Conservation (phyloP, 2,797 vertebrate species). For the Sebastes miniatus region DNA sequence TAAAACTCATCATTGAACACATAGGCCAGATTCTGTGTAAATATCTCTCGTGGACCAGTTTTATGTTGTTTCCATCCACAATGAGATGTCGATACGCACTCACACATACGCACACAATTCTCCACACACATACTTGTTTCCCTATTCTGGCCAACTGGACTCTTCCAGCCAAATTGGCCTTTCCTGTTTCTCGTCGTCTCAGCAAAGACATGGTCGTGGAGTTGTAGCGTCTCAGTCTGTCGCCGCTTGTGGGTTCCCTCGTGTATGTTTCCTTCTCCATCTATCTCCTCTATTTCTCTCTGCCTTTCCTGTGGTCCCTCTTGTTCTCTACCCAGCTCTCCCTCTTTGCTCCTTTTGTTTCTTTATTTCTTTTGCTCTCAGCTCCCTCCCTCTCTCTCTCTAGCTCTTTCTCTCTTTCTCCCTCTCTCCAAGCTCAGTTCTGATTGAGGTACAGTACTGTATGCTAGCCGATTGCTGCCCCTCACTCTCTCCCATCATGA, state of each 20-base stretch:
- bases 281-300: conserved; percentile 39
- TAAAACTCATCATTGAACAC: conserved; percentile 27
- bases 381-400: not conserved
- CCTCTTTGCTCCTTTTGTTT: conserved; percentile 30
- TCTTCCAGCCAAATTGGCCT: conserved; percentile 61
- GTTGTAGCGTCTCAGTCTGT: conserved; percentile 86
- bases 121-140: conserved; percentile 43
- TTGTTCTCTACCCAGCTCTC: conserved; percentile 38
- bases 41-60: conserved; percentile 47
- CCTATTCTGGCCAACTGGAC: conserved; percentile 68
- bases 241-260: conserved; percentile 73
- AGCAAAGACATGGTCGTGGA: conserved; percentile 82
- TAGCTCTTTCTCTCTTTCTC: conserved; percentile 1
- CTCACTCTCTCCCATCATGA: conserved; percentile 65
- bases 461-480: conserved; percentile 76
- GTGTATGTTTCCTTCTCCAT: conserved; percentile 66
- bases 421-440: conserved; percentile 66
- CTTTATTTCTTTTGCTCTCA: conserved; percentile 37
- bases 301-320: conserved; percentile 21
- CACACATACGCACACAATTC: conserved; percentile 26
- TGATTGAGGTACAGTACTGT: conserved; percentile 79
- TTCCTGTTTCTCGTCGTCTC: conserved; percentile 80
- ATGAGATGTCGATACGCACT: conserved; percentile 13
- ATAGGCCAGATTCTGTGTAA: conserved; percentile 25
- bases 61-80: conserved; percentile 34